Base-by-base conservation (phyloP, 2,797 vertebrate species). In the Melanotaenia trifasciata region DNA sequence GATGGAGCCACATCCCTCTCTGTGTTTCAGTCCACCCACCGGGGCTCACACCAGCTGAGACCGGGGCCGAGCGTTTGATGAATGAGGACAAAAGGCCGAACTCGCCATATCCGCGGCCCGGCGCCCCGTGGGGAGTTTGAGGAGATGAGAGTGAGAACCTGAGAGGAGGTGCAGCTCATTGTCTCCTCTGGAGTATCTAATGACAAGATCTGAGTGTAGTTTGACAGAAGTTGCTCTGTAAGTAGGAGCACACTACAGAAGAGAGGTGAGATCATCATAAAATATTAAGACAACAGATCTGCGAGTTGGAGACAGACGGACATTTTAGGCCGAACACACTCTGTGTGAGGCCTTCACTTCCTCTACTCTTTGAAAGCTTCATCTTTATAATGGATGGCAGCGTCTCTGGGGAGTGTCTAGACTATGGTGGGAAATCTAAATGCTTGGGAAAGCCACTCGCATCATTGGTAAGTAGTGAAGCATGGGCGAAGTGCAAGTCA, bases 331-430 rank as follows among this genome's bases (percentile, higher is more conserved):
- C 28, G 69, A 78, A 74, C 51, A 6, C n/a, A 69, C 78, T 74
- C 66, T 16, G 72, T 54, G 80, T 80, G 75, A 84, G 87, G 81
- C 82, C 79, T 69, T 72, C 64, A 50, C 89, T 90, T 90, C 84
- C 89, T 87, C 72, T 53, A 54, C 72, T 68, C 83, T 79, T 38
- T 91, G 89, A 91, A 83, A 88, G 87, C 89, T 84, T 79, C 74
- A 53, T 80, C 79, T 86, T 84, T 74, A 75, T 90, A 92, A 92
- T 92, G 90, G 91, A 92, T 68, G 86, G 74, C 78, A 0, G 76
- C 13, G 81, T 87, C 91, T 87, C 92, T 0, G 13, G 91, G 89
- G 91, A 86, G 61, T 78, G 88, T 92, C 91, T 90, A 90, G 90
- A 90, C 91, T 45, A 67, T 30, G 81, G 79, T 85, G 80, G 84